Evolutionary conservation across 2,888 invertebrate species (phyloP).

Genomic region (Formica aserva): DNA sequence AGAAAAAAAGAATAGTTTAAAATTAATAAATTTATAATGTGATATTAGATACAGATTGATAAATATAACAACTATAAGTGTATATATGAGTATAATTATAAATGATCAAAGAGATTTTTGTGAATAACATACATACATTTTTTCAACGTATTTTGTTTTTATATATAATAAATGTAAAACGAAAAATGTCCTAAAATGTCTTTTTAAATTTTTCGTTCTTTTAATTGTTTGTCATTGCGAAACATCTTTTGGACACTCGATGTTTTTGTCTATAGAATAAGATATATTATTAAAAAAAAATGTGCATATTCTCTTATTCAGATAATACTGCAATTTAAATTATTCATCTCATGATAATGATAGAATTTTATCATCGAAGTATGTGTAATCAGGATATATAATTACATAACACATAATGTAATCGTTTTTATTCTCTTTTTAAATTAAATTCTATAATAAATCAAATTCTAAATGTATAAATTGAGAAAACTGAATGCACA

Average conservation of each 20-base stretch:
- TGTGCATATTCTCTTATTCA: neutral
- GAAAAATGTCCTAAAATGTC: neutral
- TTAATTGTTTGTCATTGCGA: neutral
- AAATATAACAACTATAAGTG: constrained; percentile 8
- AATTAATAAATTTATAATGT: constrained; percentile 23
- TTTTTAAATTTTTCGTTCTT: neutral
- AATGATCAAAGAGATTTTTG: neutral
- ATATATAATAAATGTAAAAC: neutral
- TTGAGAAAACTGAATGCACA: neutral
- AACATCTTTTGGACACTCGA: neutral
- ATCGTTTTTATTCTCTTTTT: constrained; percentile 7
- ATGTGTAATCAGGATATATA: constrained; percentile 2
- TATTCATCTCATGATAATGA: neutral
- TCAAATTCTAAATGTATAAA: neutral
- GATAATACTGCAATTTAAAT: neutral
- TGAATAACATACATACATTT: constrained; percentile 7
- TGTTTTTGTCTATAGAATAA: neutral
- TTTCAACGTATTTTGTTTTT: constrained; percentile 8
- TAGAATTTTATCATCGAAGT: constrained; percentile 17
- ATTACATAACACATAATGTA: neutral
- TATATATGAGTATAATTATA: neutral
- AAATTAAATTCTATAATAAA: neutral
- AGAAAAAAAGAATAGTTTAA: neutral
- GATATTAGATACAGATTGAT: constrained; percentile 34
- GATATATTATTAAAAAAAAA: neutral